These are phyloP conservation scores for Pelobates fuscus DNA, from an alignment of 2,113 vertebrate species.

Conservation along the genomic window DNA sequence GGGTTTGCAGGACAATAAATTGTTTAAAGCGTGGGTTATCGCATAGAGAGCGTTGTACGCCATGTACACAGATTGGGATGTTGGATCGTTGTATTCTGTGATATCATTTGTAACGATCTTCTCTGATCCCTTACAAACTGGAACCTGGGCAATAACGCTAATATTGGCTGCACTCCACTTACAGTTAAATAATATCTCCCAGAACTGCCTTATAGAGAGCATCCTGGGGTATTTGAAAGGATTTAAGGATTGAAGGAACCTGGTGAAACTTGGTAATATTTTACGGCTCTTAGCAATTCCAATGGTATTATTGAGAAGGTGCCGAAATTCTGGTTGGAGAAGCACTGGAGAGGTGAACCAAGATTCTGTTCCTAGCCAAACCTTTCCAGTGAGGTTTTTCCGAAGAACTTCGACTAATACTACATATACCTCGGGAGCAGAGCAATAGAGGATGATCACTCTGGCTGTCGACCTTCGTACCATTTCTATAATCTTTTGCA, in stretches of 20 bases:
- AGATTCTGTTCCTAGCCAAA: constrained; percentile 18
- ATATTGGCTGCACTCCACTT: neutral
- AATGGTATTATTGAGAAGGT: constrained; percentile 11
- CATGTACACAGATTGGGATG: constrained; percentile 16
- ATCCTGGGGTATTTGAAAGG: constrained; percentile 12
- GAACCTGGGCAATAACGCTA: neutral
- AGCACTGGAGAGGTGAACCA: constrained; percentile 4
- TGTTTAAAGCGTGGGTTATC: constrained; percentile 11
- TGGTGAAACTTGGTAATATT: constrained; percentile 4
- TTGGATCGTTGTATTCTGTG: constrained; percentile 22
- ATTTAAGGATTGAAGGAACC: constrained; percentile 19
- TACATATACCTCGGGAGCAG: neutral
- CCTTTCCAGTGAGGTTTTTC: constrained; percentile 8
- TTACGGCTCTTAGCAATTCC: constrained; percentile 14
- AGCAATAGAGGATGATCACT: neutral
- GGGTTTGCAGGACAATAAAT: constrained; percentile 13
- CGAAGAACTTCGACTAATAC: neutral
- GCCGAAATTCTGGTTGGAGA: neutral
- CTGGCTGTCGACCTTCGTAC: neutral
- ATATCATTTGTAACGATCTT: constrained; percentile 18
- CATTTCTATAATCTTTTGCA: neutral
- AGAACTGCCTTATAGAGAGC: constrained; percentile 12
- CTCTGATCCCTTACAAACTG: constrained; percentile 2
- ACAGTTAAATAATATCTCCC: constrained; percentile 20
- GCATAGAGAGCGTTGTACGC: constrained; percentile 24